Base-by-base conservation (phyloP, 1,140 invertebrate species). In the Dufourea novaeangliae region DNA sequence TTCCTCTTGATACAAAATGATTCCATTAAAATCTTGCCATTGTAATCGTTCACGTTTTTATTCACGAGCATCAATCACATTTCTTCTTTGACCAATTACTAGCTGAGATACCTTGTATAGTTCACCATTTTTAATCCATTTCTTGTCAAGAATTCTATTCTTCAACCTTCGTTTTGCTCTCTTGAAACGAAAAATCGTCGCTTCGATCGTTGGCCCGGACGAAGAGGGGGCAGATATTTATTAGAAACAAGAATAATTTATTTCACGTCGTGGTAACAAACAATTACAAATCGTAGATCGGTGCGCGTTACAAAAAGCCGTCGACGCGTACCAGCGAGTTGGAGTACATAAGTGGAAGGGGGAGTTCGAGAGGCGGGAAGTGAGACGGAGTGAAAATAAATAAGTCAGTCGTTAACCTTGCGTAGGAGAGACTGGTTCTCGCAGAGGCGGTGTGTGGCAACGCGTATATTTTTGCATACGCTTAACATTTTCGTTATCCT, bases 371-470 rank as follows among this genome's bases (percentile, higher is more conserved):
- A n/a, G 46, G 46, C 46, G 25, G 25, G 27, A 57, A 57, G 32
- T 17, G 54, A 46, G n/a, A 59, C 20, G 56, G 56, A 34, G n/a
- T 11, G 54, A 25, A 59, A 77, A 71, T 77, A 77, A 77, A 77
- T 71, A 77, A 76, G 27, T 77, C 75, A 77, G 75, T 77, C 75
- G 75, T 77, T 71, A 71, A 63, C 75, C 75, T 77, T 77, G 75
- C 75, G 75, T 77, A 71, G 75, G 75, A 71, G 67, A 70, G 75
- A 77, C 75, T 63, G 75, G 67, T 77, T 77, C 67, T 56, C 37
- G 25, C n/a, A n/a, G n/a, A n/a, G n/a, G 44, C 25, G 37, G 41
- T n/a, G n/a, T 70, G 75, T 63, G 57, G 59, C 44, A 71, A 71
- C 75, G 34, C 57, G 41, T 77, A 54, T 77, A 71, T 77, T 77